Conservation (phyloP, 1,140 invertebrate species). For the Camponotus floridanus region DNA sequence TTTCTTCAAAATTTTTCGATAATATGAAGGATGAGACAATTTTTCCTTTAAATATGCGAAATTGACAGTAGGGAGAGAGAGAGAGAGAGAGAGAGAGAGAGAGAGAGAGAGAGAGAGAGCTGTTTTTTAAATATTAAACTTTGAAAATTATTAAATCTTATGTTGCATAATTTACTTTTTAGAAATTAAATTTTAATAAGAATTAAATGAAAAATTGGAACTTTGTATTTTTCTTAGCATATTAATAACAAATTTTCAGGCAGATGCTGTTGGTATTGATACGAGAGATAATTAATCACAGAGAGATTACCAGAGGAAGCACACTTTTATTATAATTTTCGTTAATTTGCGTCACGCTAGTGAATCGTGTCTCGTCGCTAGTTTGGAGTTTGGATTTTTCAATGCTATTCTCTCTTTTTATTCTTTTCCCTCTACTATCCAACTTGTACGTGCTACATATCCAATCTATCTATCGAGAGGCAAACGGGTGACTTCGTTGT, state of each 20-base stretch:
- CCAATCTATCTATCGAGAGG: neutral
- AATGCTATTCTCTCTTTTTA: slow-evolving; percentile 19
- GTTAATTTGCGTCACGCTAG: slow-evolving; percentile 19
- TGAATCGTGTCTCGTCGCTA: slow-evolving; percentile 11
- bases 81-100: too few relatives aligned
- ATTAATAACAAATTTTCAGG: too few relatives aligned
- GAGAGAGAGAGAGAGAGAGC: too few relatives aligned
- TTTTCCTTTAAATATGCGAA: too few relatives aligned
- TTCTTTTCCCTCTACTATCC: neutral
- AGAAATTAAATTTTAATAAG: neutral
- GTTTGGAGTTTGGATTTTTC: slow-evolving; percentile 22
- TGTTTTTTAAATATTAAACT: too few relatives aligned
- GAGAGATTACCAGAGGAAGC: neutral
- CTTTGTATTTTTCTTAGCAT: neutral
- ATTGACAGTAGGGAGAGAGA: too few relatives aligned
- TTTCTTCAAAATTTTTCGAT: neutral
- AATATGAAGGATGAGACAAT: neutral
- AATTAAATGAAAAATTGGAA: neutral
- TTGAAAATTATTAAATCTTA: neutral
- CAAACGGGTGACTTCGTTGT: neutral
- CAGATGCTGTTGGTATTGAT: neutral
- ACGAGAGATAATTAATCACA: neutral
- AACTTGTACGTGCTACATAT: too few relatives aligned
- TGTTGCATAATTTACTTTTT: neutral
- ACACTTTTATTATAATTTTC: neutral